These are phyloP conservation scores for Drosophila demipolita DNA, from an alignment of 2,888 invertebrate species.

Conservation along the genomic window DNA sequence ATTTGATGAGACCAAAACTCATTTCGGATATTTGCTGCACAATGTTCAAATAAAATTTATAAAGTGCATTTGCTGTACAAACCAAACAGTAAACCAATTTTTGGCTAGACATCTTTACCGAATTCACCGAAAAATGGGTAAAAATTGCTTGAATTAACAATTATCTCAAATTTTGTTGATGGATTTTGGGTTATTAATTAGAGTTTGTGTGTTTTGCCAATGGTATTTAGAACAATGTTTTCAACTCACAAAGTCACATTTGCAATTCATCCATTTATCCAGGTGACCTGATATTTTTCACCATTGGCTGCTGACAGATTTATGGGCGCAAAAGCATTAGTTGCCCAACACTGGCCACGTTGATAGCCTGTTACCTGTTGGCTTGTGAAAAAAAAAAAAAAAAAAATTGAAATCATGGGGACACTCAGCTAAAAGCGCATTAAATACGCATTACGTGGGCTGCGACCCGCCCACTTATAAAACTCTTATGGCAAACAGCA, in stretches of 20 bases:
- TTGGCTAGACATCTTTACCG: neutral
- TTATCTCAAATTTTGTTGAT: neutral
- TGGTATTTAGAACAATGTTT: neutral
- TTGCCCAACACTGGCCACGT: conserved; percentile 22
- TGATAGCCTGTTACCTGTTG: conserved; percentile 46
- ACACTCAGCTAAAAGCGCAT: conserved; percentile 60
- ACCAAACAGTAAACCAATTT: neutral
- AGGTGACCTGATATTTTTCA: conserved; percentile 13
- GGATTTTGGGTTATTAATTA: conserved; percentile 14
- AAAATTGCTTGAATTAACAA: neutral
- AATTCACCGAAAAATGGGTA: neutral
- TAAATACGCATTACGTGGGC: conserved; percentile 69
- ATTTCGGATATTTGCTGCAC: neutral
- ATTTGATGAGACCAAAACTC: no score
- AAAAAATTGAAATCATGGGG: neutral
- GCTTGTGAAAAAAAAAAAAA: conserved; percentile 5
- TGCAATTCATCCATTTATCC: neutral
- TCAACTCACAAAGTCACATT: neutral
- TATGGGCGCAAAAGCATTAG: conserved; percentile 53
- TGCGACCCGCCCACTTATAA: conserved; percentile 27
- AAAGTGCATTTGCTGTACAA: neutral
- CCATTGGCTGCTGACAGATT: conserved; percentile 53
- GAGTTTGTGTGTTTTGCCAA: conserved; percentile 4
- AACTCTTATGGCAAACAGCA: conserved; percentile 21
- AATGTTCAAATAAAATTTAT: neutral